Percentiles rank a stretch among this genome's conserved stretches.
Evolutionary conservation across 2,113 vertebrate species (phyloP).

Genomic region (Scomber japonicus): DNA sequence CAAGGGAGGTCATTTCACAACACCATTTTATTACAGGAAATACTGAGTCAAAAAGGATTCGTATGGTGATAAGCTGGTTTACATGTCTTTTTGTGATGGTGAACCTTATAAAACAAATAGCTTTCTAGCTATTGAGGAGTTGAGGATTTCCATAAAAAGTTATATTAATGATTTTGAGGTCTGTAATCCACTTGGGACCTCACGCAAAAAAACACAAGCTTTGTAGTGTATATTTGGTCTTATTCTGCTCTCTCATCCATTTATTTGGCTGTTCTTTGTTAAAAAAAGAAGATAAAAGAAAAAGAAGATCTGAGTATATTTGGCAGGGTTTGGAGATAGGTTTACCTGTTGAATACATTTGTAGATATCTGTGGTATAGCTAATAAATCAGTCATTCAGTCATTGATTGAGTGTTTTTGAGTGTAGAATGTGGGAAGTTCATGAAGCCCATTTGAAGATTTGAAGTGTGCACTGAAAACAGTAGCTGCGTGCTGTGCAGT

Average conservation of each 20-base stretch:
- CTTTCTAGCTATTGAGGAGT: conserved; percentile 6
- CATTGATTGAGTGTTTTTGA: no score
- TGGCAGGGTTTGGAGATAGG: not conserved
- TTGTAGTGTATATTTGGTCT: not conserved
- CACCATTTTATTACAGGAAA: not conserved
- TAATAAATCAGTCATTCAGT: no score
- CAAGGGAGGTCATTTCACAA: conserved; percentile 4
- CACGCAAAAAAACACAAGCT: not conserved
- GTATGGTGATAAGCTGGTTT: no score
- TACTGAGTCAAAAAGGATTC: no score
- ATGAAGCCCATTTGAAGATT: no score
- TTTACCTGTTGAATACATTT: no score
- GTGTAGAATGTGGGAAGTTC: no score
- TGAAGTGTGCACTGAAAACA: no score
- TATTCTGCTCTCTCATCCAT: not conserved
- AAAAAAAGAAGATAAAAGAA: not conserved
- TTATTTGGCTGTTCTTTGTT: not conserved
- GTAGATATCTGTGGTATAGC: no score
- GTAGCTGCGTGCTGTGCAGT: no score
- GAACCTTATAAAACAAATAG: not conserved
- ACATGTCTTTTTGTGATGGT: no score
- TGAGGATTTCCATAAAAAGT: not conserved
- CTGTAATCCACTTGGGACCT: not conserved
- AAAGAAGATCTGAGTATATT: not conserved
- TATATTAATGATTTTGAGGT: not conserved